phyloP scores from a whole-genome alignment of 2,797 vertebrate species.

The Calcarius lapponicus region DNA sequence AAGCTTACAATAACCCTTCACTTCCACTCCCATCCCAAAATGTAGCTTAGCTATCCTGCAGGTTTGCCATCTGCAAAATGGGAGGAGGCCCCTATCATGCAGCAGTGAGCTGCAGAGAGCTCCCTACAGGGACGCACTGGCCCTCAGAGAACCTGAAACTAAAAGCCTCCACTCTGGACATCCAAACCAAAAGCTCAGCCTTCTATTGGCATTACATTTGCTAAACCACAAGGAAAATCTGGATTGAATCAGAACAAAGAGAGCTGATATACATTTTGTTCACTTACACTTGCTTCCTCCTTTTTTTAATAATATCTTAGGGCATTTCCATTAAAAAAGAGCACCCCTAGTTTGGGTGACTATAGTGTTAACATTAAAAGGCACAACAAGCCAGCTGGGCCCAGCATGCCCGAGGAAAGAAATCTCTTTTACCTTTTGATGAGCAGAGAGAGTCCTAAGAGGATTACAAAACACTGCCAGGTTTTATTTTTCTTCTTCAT shows the following conservation, averaged over 20 bases:
- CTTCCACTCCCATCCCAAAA: background rate
- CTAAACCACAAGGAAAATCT: background rate
- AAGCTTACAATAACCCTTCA: background rate
- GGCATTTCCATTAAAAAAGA: background rate
- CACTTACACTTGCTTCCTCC: background rate
- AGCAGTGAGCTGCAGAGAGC: background rate
- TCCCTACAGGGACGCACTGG: background rate
- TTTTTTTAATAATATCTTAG: background rate
- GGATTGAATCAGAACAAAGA: background rate
- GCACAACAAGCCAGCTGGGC: background rate
- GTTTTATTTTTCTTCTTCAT: background rate
- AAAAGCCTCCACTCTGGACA: background rate
- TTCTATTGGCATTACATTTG: background rate
- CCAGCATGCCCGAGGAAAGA: background rate
- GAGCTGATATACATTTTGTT: background rate
- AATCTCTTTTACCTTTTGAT: constrained; percentile 10
- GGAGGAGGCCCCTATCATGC: background rate
- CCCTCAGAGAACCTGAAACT: background rate
- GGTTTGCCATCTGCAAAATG: background rate
- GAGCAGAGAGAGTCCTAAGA: background rate
- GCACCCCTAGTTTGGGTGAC: background rate
- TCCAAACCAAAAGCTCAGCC: background rate
- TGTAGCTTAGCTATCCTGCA: background rate
- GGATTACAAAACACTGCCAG: constrained; percentile 14
- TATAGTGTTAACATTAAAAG: background rate